phyloP scores from a whole-genome alignment of 2,113 vertebrate species.

The Synchiropus splendidus region DNA sequence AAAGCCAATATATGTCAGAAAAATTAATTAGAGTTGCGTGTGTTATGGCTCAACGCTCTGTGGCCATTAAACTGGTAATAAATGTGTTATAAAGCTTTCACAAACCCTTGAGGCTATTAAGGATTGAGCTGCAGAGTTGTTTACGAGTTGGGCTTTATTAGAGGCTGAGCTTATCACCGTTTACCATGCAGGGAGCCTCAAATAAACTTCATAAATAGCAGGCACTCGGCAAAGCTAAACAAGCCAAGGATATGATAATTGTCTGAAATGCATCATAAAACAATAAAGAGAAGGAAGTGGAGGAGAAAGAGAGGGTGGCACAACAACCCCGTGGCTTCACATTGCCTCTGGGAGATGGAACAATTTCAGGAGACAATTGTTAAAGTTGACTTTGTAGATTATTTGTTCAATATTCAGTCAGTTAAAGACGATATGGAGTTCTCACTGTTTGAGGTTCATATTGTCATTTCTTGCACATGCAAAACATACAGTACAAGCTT shows the following conservation, averaged over 20 bases:
- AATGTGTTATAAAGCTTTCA: slow-evolving; percentile 67
- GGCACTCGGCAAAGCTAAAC: slow-evolving; percentile 27
- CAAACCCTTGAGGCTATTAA: slow-evolving; percentile 53
- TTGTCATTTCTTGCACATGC: too few relatives aligned
- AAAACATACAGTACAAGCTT: too few relatives aligned
- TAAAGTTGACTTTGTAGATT: too few relatives aligned
- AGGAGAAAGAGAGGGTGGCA: slow-evolving; percentile 13
- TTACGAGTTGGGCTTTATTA: slow-evolving; percentile 67
- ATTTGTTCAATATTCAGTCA: too few relatives aligned
- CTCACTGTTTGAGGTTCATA: too few relatives aligned
- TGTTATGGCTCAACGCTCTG: slow-evolving; percentile 48
- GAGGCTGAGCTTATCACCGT: slow-evolving; percentile 57
- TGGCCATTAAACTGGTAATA: slow-evolving; percentile 62
- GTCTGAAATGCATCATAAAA: slow-evolving; percentile 20
- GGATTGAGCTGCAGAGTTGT: slow-evolving; percentile 56
- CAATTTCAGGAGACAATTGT: slow-evolving; percentile 3
- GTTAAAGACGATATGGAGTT: too few relatives aligned
- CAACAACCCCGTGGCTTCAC: slow-evolving; percentile 36
- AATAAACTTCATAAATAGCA: slow-evolving; percentile 42
- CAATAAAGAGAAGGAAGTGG: not conserved
- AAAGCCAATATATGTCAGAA: slow-evolving; percentile 45
- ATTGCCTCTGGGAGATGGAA: slow-evolving; percentile 33
- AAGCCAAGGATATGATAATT: slow-evolving; percentile 13
- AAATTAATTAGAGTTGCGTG: slow-evolving; percentile 51
- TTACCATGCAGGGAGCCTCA: slow-evolving; percentile 48